phyloP scores from a whole-genome alignment of 2,797 vertebrate genomes.

The Phataginus tetradactyla region DNA sequence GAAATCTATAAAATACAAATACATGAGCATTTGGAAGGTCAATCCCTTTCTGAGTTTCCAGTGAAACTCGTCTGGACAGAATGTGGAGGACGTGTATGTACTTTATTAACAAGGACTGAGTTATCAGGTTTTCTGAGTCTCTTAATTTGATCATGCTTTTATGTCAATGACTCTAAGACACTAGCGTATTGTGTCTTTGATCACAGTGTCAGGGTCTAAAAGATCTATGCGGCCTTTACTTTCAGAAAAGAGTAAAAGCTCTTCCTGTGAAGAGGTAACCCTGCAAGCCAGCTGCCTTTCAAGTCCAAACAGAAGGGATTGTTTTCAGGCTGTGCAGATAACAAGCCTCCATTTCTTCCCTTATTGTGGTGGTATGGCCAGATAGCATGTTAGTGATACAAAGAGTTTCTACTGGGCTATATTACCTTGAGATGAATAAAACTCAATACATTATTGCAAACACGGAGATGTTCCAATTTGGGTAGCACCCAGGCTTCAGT shows the following conservation, averaged over 20 bases:
- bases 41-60: background rate
- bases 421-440: conserved; percentile 68
- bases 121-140: background rate
- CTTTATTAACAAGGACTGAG: background rate
- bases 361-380: background rate
- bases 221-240: background rate
- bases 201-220: background rate
- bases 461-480: conserved; percentile 68
- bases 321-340: conserved; percentile 57
- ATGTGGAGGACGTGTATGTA: rapidly evolving
- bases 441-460: conserved; percentile 72
- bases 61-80: background rate
- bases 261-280: conserved; percentile 49
- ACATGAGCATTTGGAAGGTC: background rate
- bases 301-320: conserved; percentile 34
- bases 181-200: conserved; percentile 10
- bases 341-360: conserved; percentile 45
- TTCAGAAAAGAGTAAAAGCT: conserved; percentile 31
- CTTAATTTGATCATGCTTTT: background rate
- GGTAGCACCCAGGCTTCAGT: background rate
- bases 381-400: conserved; percentile 50
- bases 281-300: conserved; percentile 64
- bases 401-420: conserved; percentile 50
- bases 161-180: background rate
- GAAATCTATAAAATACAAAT: background rate